Evolutionary conservation across 2,888 invertebrate species (phyloP), one percentile per base, ranked within the genome.

Genomic region (Epiblema foenella): DNA sequence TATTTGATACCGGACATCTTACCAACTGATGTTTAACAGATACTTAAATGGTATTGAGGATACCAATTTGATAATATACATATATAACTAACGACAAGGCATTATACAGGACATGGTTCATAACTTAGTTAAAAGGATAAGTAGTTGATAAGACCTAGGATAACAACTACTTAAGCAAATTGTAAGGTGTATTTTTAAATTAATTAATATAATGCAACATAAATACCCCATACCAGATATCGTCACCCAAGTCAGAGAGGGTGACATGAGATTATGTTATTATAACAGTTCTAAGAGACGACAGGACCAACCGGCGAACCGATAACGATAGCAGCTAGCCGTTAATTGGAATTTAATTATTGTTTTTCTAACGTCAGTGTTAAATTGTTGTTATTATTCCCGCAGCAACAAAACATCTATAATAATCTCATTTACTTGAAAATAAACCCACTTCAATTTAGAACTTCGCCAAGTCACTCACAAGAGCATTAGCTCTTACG

Each of bases 1-100:
- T 95, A 96, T 87, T 88, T 97, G 77, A 96, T 97, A 91, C 97
- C 97, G 18, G 97, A 97, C 84, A 96, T 97, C 81, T 89, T 97
- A 78, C 97, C 97, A 68, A 94, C 94, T 51, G 95, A 95, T 85
- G 95, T 96, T 89, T 96, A 89, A 93, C 73, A 17, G 56, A 75
- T 68, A 42, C 29, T 15, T 24, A 33, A 54, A 54, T 39, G 42
- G 69, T 62, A 42, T 56, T 37, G 37, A 24, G 33, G 52, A n/a
- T 42, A 42, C 12, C 56, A 18, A 60, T 57, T 71, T 67, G 51
- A 65, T 69, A 69, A 52, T 58, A 64, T 37, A 62, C 49, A 20
- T 49, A 62, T 56, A n/a, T 51, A 51, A 66, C 67, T 39, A 66
- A 60, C 56, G 71, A 71, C 71, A 60, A 71, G 71, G 71, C 71